Base-by-base conservation (phyloP, 1,140 invertebrate species). In the Pseudoatta argentina region DNA sequence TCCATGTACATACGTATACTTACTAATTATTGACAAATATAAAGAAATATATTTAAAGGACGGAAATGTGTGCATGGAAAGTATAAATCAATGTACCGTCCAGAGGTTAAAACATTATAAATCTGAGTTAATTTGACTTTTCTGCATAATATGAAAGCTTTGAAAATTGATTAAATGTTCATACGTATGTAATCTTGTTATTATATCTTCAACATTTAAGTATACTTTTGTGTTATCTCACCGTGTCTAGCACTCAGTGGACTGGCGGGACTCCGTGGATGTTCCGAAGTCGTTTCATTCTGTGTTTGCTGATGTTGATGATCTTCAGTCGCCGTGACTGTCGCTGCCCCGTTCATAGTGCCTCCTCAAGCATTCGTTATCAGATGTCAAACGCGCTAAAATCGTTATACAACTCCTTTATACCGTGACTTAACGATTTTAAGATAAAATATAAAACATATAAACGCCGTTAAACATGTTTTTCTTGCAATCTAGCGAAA, bases 241-340 rank as follows among this genome's bases (percentile, higher is more conserved):
- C 94, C 94, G 53, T 95, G 94, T 67, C 95, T 93, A 53, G 94
- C 93, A 63, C 95, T 95, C n/a, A 94, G 44, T 14, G 95, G 95
- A 87, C 94, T 95, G 2, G 90, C 85, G 8, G 94, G 95, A 77
- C 95, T 95, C 75, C 94, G 89, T 0, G 94, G 94, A 86, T 94
- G 93, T 2, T 95, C 95, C 10, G 92, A 92, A 24, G 89, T 92
- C 8, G 92, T 89, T 66, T 95, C 94, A 59, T 92, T 95, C 77
- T 94, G 94, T 51, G 92, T 83, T 27, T 93, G 92, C 55, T 94
- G 94, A 83, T 94, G 92, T 77, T 94, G 93, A 64, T 93, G 93
- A 55, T 94, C 92, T 57, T 94, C 94, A 7, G 93, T 90, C 12
- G 93, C 91, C 51, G 93, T 92, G 34, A 95, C 91, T 30, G 92